Base-by-base conservation (phyloP, 2,888 invertebrate genomes). In the Beris morrisii region DNA sequence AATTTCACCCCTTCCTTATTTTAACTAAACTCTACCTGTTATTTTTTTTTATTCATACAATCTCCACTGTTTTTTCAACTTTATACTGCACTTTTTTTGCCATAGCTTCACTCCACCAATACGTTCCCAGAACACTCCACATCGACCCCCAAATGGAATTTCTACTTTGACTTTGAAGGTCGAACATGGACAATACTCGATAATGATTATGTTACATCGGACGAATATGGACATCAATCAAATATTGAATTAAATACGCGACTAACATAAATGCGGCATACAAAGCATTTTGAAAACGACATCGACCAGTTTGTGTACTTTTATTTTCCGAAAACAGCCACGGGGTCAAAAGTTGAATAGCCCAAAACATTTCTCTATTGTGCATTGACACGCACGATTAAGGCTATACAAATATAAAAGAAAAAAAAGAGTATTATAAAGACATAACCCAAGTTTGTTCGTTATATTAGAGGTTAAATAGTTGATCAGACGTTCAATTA, bases 301-400 rank as follows among this genome's bases (percentile, higher is more conserved):
- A 46, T 22, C 45, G 28, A 32, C 32, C 59, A 22, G 50, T 46
- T 31, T 50, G 59, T 31, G 46, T 30, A 28, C 15, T n/a, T 32
- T 32, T 22, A 31, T 22, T 22, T 22, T 55, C 55, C 31, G 13
- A 15, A 50, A 59, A 59, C 50, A 38, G 59, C 59, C 59, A 59
- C 48, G 50, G 59, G 22, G 59, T 59, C 59, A 59, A 48, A 50
- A 48, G 59, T 59, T 59, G 46, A 48, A 59, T 50, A 59, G 59
- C 59, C 59, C 32, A 59, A 59, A 59, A 30, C 50, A 59, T 59
- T 59, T 59, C 50, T 38, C 13, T 59, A 59, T 59, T 59, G 59
- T 59, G 45, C 45, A 32, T 31, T 59, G 59, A 59, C 59, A 50
- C 31, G 59, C 48, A 22, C 48, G 59, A 59, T 59, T 59, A 46